A percentile compares a stretch with the other conserved stretches of the same genome.
phyloP scores from a whole-genome alignment of 2,888 invertebrate genomes.

The Adelognathus sp. region DNA sequence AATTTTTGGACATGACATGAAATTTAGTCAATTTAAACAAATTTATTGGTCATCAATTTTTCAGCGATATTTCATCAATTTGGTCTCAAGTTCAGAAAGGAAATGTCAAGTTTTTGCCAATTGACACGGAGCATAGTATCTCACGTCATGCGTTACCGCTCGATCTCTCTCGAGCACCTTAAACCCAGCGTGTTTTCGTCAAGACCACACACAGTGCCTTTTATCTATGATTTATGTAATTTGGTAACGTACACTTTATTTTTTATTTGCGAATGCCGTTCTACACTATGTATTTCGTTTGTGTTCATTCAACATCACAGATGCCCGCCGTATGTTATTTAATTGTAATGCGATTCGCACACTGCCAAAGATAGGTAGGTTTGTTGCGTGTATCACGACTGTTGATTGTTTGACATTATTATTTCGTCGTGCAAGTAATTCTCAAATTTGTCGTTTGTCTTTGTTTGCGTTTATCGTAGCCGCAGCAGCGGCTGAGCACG shows the following conservation, averaged over 20 bases:
- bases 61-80: too few relatives aligned
- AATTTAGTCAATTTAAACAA: too few relatives aligned
- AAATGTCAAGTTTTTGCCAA: too few relatives aligned
- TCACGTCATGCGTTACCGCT: too few relatives aligned
- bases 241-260: conserved; percentile 45
- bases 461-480: neutral
- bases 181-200: neutral
- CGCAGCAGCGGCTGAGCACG: conserved; percentile 13
- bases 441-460: conserved; percentile 21
- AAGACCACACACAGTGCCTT: conserved; percentile 46
- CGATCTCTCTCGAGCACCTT: too few relatives aligned
- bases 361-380: conserved; percentile 57
- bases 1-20: too few relatives aligned
- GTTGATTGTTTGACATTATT: conserved; percentile 66
- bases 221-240: conserved; percentile 63
- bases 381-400: conserved; percentile 71
- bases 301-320: conserved; percentile 68
- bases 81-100: too few relatives aligned
- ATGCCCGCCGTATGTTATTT: conserved; percentile 73
- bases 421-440: conserved; percentile 70
- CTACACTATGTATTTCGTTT: conserved; percentile 10
- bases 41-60: too few relatives aligned
- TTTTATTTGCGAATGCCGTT: conserved; percentile 63
- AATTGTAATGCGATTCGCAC: conserved; percentile 54
- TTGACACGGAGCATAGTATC: too few relatives aligned